Conservation (phyloP, 2,888 invertebrate species). For the Leptogaster cylindrica region DNA sequence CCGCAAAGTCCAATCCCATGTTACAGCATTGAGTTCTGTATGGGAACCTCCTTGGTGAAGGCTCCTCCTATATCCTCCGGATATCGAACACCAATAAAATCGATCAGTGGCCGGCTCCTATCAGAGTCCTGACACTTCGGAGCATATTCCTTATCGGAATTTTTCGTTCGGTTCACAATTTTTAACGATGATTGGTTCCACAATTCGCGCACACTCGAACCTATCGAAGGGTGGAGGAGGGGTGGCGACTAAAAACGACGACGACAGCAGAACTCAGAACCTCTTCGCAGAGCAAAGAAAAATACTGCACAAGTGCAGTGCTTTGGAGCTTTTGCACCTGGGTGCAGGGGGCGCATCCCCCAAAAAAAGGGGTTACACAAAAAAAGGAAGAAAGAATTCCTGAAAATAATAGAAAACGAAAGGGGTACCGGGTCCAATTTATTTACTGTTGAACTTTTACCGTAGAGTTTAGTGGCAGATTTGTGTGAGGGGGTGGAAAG, state of each 20-base stretch:
- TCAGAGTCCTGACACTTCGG: neutral
- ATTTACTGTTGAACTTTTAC: slow-evolving; percentile 40
- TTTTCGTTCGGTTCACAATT: slow-evolving; percentile 2
- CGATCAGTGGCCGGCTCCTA: slow-evolving; percentile 16
- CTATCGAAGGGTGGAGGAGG: slow-evolving; percentile 24
- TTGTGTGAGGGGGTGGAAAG: neutral
- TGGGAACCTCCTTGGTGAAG: neutral
- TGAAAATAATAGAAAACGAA: slow-evolving; percentile 31
- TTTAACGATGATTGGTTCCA: slow-evolving; percentile 37
- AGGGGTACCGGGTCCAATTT: slow-evolving; percentile 37
- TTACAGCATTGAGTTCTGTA: too few relatives aligned
- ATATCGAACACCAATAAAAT: slow-evolving; percentile 40
- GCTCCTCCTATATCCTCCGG: slow-evolving; percentile 24
- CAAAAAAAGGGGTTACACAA: neutral
- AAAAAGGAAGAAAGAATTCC: slow-evolving; percentile 1
- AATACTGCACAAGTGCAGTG: slow-evolving; percentile 32
- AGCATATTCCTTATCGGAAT: slow-evolving; percentile 1
- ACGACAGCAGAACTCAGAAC: slow-evolving; percentile 10
- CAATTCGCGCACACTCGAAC: slow-evolving; percentile 32
- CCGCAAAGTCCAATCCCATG: too few relatives aligned
- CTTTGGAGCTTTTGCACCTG: slow-evolving; percentile 20
- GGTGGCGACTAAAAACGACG: slow-evolving; percentile 1
- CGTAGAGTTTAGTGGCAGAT: slow-evolving; percentile 27
- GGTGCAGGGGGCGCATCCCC: neutral
- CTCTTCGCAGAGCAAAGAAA: neutral